Base-by-base conservation (phyloP, 2,888 invertebrate genomes). In the Conops quadrifasciatus region DNA sequence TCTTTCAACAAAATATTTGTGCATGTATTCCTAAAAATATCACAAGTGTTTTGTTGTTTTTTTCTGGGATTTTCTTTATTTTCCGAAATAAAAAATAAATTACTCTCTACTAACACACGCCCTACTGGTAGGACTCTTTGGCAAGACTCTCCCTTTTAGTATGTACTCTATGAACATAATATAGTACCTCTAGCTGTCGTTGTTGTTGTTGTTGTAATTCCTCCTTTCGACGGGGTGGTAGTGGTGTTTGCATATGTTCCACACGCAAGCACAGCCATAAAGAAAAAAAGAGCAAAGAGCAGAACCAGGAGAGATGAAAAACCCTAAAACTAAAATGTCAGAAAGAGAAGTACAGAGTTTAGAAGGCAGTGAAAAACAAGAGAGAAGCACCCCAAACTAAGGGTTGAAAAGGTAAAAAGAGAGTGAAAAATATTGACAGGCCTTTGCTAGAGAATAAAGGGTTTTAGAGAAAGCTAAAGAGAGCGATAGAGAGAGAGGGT, bases 321-420 rank as follows among this genome's bases (percentile, higher is more conserved):
- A 80, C 80, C 74, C 81, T 81, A 83, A 83, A 82, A 79, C 83
- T 82, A 83, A 83, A 80, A 83, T 79, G 83, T 77, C 72, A 81
- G 83, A 83, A 82, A 82, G 83, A 83, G 83, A 83, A 76, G 80
- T 78, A 81, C 78, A 80, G 78, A 77, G 81, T 83, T n/a, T 83
- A 83, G 83, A 83, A 36, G 36, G 9, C 36, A 7, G 36, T 7
- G 36, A 4, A 36, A 36, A 36, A 36, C n/a, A 36, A 36, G 36
- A 36, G 36, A 36, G 36, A 36, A 36, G 36, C 4, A 9, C 5
- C 4, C 36, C 36, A 36, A 36, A 36, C 5, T 36, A 36, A 43
- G 67, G 56, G 67, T 56, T 67, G 67, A 21, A 58, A 67, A 67
- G 49, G 60, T 21, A 43, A 67, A n/a, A 59, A 68, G 49, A 28